Base-by-base conservation (phyloP, 2,888 invertebrate species). In the Drosophila colorata region DNA sequence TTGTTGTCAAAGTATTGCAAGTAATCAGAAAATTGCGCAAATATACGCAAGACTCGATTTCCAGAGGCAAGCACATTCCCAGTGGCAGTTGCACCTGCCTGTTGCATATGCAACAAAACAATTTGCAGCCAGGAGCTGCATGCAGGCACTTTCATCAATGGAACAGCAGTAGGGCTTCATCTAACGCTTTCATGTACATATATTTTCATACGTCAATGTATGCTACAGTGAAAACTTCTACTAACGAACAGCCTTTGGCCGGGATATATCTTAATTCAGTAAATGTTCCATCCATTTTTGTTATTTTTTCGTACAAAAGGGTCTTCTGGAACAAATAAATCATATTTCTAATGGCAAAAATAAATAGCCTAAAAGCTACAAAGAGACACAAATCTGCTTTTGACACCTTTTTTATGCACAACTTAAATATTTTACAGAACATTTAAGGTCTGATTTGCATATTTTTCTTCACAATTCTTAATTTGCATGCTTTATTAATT, bases 21-120 rank as follows among this genome's bases (percentile, higher is more conserved):
- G 51, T 63, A 63, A 57, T 68, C 55, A 56, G 23, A 48, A 61
- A 61, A 60, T 49, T 72, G 58, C 28, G 13, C 11, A 48, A 52
- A 53, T 64, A 41, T 61, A 40, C 25, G 35, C 38, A 31, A 35
- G 11, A 31, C 28, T 2, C 28, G 28, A 28, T 28, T 9, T 0
- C 28, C 2, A 9, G 9, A 9, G 9, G 8, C 20, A n/a, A 13
- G 11, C 11, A 33, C 33, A 33, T 11, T 38, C 37, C 16, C 14
- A 14, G 14, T 14, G 37, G 37, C 8, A 38, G 37, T 8, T 16
- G 8, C n/a, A 38, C n/a, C 37, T n/a, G 8, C 4, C 37, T 38
- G 14, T n/a, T 38, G n/a, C 28, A 31, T 14, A 9, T 41, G 47
- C 37, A 9, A 41, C 18, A 18, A 33, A 35, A 38, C 16, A 46